phyloP scores from a whole-genome alignment of 2,888 invertebrate species.

The Hartigia nigra region DNA sequence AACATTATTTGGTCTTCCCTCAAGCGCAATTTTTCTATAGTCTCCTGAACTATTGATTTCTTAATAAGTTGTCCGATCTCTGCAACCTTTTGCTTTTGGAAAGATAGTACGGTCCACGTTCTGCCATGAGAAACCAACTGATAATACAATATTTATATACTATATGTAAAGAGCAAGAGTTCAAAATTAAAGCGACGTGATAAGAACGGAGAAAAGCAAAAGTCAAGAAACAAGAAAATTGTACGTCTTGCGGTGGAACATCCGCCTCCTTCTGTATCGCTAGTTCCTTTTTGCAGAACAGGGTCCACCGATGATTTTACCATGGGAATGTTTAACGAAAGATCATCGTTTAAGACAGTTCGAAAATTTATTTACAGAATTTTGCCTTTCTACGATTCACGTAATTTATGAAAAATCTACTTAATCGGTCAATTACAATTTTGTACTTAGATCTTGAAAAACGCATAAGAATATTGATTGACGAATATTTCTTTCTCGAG shows the following conservation, averaged over 20 bases:
- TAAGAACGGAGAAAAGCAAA: neutral
- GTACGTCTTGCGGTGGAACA: neutral
- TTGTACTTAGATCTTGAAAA: neutral
- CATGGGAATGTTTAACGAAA: neutral
- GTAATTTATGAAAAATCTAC: neutral
- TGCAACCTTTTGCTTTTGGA: neutral
- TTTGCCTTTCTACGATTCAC: neutral
- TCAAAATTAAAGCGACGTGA: constrained; percentile 15
- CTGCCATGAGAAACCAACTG: constrained; percentile 23
- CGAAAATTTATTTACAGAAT: neutral
- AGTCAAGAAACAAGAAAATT: neutral
- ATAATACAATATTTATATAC: constrained; percentile 30
- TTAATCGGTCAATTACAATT: neutral
- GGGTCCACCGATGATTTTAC: neutral
- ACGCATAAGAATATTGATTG: no score
- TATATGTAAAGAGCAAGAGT: constrained; percentile 21
- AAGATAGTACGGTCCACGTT: neutral
- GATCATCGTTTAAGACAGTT: neutral
- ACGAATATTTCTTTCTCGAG: neutral
- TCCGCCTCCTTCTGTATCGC: neutral
- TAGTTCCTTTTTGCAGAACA: neutral
- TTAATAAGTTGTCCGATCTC: neutral
- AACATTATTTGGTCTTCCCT: neutral
- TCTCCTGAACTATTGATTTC: neutral
- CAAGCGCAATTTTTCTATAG: neutral